Conservation (phyloP, 2,113 vertebrate species). For the Cathartes aura region DNA sequence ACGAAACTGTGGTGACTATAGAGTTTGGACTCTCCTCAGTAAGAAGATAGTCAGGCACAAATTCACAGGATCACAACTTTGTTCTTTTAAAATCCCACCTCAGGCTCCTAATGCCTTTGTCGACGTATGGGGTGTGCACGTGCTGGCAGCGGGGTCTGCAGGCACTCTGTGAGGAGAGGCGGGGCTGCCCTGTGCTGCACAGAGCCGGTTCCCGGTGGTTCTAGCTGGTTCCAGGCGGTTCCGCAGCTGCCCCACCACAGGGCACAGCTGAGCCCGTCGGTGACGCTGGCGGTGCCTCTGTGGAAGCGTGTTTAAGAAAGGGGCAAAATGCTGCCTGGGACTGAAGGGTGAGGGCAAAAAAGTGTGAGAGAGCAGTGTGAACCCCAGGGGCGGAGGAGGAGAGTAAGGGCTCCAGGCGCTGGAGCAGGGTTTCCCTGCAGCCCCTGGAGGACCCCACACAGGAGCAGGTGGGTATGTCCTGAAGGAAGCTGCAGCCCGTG, state of each 20-base stretch:
- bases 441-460: too few species aligned
- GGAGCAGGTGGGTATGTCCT: background rate
- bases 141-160: background rate
- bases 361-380: background rate
- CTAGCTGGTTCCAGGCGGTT: rapidly evolving
- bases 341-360: background rate
- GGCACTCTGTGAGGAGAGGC: background rate
- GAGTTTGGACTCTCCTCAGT: background rate
- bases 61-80: background rate
- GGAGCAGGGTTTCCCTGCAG: background rate
- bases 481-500: background rate
- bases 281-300: rapidly evolving
- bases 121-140: rapidly evolving
- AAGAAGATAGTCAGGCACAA: background rate
- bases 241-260: background rate
- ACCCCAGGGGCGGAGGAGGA: background rate
- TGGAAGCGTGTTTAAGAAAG: background rate
- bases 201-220: rapidly evolving
- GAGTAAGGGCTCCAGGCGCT: background rate
- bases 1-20: background rate
- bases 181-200: background rate
- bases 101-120: background rate
- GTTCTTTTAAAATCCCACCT: background rate
- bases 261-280: background rate
- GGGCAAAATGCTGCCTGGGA: background rate